Base-by-base conservation (phyloP, 1,140 invertebrate species). In the Drosophila equinoxialis region DNA sequence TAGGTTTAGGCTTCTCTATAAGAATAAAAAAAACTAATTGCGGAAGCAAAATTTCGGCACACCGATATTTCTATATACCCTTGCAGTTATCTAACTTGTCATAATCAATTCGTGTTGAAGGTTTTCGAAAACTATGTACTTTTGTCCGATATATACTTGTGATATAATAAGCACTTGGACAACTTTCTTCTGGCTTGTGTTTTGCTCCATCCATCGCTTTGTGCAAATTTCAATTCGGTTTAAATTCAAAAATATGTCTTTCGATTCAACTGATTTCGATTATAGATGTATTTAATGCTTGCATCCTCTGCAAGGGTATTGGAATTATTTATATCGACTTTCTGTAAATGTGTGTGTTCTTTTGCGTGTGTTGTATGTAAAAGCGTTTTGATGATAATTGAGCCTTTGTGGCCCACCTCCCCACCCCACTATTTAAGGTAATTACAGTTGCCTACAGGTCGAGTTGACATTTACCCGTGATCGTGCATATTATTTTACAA, bases 401-500 rank as follows among this genome's bases (percentile, higher is more conserved):
- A 2, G 45, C 45, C 45, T 23, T 68, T 74, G 51, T 74, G 65
- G 63, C 68, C 69, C 58, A 71, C 67, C 35, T 51, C 45, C 45
- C 17, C 65, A 82, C 79, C 72, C 74, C 75, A 68, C 76, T 86
- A 79, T 93, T 94, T 70, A 94, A 98, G 97, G 97, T 93, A 97
- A 98, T 95, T 98, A 98, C 95, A 98, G 97, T 94, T 98, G 97
- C 94, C 94, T 98, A 74, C 95, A 95, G 93, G 97, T 98, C 92
- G 95, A 98, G 92, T 94, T 98, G 86, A 97, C 96, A 92, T 98
- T 98, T 93, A 98, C 96, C 69, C 94, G 97, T 92, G 97, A 98
- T 94, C 95, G 97, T 94, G 97, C 97, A 89, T 98, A 98, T 94
- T 98, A 98, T 94, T 98, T 98, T 94, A 98, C 97, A 78, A 98